Percentiles rank a stretch among this genome's conserved stretches.
These are phyloP conservation scores for Halichoeres trimaculatus DNA, from an alignment of 2,113 vertebrate species.

Conservation along the genomic window DNA sequence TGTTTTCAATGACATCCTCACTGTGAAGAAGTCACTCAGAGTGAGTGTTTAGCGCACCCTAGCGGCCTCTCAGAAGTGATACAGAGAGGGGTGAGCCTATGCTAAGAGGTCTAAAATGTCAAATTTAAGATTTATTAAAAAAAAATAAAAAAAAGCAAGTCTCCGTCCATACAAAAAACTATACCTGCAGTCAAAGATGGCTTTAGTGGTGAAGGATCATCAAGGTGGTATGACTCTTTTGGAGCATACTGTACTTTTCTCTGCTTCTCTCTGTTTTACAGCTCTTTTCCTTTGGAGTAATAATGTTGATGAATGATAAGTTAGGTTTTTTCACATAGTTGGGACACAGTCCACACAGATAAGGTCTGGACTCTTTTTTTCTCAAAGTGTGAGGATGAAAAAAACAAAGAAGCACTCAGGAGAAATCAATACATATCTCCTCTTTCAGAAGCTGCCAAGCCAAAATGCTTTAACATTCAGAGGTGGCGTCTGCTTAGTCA, in stretches of 20 bases:
- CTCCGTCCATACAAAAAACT: not conserved
- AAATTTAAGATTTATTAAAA: not conserved
- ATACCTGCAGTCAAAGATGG: too few species aligned
- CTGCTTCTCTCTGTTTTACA: too few species aligned
- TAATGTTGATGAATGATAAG: too few species aligned
- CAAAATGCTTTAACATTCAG: slow-evolving; percentile 12
- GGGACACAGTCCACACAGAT: too few species aligned
- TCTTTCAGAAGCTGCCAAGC: not conserved
- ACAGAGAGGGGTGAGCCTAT: not conserved
- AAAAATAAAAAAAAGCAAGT: not conserved
- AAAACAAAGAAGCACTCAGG: not conserved
- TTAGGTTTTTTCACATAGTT: too few species aligned
- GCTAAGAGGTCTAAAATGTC: not conserved
- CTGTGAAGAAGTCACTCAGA: slow-evolving; percentile 3
- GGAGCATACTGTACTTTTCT: not conserved
- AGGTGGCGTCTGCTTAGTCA: slow-evolving; percentile 2
- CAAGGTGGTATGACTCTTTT: not conserved
- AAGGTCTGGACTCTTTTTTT: not conserved
- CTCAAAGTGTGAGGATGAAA: not conserved
- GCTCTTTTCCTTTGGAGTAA: too few species aligned
- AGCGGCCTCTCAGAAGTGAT: slow-evolving; percentile 28
- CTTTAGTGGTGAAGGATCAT: not conserved
- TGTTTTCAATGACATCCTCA: slow-evolving; percentile 77
- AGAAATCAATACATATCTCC: not conserved
- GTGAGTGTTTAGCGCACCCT: slow-evolving; percentile 56